A percentile compares a stretch with the other conserved stretches of the same genome.
These are phyloP conservation scores for Denticeps clupeoides DNA, from an alignment of 2,797 vertebrate species.

Conservation along the genomic window DNA sequence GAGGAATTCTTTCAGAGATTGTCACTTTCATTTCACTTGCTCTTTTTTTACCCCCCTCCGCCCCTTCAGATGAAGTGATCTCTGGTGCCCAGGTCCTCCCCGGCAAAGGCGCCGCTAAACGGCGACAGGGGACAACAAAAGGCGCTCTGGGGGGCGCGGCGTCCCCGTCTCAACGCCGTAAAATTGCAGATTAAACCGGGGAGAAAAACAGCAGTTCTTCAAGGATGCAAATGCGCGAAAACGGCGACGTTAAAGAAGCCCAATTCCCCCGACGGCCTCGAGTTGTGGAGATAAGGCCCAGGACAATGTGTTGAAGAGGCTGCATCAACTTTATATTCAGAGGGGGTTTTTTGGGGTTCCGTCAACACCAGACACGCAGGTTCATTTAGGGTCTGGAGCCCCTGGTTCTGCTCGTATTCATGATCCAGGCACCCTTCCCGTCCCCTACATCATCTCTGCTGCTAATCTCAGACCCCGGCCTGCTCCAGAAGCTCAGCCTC, in stretches of 20 bases:
- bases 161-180: conserved; percentile 39
- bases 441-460: conserved; percentile 28
- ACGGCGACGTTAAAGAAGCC: conserved; percentile 39
- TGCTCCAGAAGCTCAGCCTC: conserved; percentile 44
- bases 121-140: conserved; percentile 54
- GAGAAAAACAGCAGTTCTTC: conserved; percentile 34
- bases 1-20: conserved; percentile 60
- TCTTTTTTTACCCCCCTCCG: conserved; percentile 56
- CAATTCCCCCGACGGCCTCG: conserved; percentile 35
- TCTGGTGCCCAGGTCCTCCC: conserved; percentile 33
- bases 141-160: conserved; percentile 31
- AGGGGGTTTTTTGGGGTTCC: no score
- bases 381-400: no score
- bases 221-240: conserved; percentile 44
- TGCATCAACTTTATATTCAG: no score
- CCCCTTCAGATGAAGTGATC: conserved; percentile 38
- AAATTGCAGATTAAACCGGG: conserved; percentile 55
- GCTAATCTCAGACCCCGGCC: conserved; percentile 58
- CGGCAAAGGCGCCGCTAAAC: conserved; percentile 48
- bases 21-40: conserved; percentile 64
- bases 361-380: no score
- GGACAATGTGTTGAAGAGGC: no score
- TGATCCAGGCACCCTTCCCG: no score
- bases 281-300: no score
- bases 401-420: no score